phyloP scores from a whole-genome alignment of 2,888 invertebrate species.

The Patella ulyssiponensis region DNA sequence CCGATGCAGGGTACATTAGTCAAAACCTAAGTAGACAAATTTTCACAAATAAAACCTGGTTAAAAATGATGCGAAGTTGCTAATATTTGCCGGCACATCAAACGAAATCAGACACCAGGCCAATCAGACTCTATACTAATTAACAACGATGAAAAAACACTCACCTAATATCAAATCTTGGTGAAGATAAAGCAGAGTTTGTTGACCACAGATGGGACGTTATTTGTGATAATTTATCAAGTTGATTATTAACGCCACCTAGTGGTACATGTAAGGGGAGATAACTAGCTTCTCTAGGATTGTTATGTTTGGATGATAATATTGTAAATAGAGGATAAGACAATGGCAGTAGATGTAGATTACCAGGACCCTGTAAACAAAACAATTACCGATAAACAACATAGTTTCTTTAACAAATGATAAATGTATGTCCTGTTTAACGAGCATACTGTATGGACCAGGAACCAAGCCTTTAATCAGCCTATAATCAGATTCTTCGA shows the following conservation, averaged over 20 bases:
- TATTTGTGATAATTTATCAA: constrained; percentile 39
- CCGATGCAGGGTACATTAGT: too few relatives aligned
- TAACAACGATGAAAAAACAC: neutral
- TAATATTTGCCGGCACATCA: too few relatives aligned
- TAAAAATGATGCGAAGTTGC: too few relatives aligned
- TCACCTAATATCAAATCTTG: constrained; percentile 36
- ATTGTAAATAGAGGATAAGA: constrained; percentile 38
- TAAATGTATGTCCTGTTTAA: too few relatives aligned
- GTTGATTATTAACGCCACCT: constrained; percentile 35
- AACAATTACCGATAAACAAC: neutral
- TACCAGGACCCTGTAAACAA: constrained; percentile 40
- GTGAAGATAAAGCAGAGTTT: constrained; percentile 37
- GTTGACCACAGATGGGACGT: constrained; percentile 55
- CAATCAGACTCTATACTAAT: too few relatives aligned
- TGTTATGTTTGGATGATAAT: constrained; percentile 38
- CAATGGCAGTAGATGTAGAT: constrained; percentile 36
- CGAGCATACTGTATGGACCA: too few relatives aligned
- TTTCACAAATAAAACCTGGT: too few relatives aligned
- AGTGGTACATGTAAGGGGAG: constrained; percentile 43
- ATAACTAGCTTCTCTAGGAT: constrained; percentile 26
- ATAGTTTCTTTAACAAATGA: neutral
- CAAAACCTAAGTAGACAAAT: too few relatives aligned
- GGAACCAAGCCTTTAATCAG: too few relatives aligned
- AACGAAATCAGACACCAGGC: too few relatives aligned
- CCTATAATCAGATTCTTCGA: too few relatives aligned